phyloP scores from a whole-genome alignment of 1,140 invertebrate genomes.

The Diorhabda carinulata region DNA sequence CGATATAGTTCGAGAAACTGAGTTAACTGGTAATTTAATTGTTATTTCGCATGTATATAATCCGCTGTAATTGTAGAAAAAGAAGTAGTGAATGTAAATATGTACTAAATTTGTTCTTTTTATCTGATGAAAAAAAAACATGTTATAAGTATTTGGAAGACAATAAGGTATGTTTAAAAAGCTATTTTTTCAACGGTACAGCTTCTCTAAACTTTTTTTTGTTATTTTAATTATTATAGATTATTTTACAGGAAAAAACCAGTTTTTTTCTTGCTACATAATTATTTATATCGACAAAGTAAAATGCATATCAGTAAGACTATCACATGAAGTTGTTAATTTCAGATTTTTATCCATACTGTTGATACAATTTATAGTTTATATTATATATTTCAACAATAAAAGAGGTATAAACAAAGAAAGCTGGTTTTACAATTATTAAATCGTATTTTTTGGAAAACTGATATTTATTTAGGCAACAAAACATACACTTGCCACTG shows the following conservation, averaged over 20 bases:
- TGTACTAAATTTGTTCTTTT: conserved; percentile 25
- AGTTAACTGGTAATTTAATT: no score
- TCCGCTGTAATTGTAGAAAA: conserved; percentile 13
- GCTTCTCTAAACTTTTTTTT: not conserved
- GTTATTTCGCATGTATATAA: conserved; percentile 21
- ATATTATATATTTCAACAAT: not conserved
- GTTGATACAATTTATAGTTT: not conserved
- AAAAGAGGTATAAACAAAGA: not conserved
- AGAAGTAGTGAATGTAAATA: conserved; percentile 26
- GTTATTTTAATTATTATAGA: not conserved
- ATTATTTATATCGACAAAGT: not conserved
- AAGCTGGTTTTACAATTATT: not conserved
- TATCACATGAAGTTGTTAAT: not conserved
- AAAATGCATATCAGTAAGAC: not conserved
- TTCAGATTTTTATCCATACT: not conserved
- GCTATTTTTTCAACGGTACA: not conserved
- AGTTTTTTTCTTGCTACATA: not conserved
- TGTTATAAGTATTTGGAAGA: conserved; percentile 33
- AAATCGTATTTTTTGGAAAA: no score
- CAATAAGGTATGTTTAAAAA: conserved; percentile 27
- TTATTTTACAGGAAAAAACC: not conserved
- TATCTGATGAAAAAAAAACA: conserved; percentile 17
- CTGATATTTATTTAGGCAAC: no score
- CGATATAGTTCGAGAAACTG: no score
- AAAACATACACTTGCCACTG: no score